phyloP scores from a whole-genome alignment of 2,113 vertebrate genomes.

The Calonectris borealis region DNA sequence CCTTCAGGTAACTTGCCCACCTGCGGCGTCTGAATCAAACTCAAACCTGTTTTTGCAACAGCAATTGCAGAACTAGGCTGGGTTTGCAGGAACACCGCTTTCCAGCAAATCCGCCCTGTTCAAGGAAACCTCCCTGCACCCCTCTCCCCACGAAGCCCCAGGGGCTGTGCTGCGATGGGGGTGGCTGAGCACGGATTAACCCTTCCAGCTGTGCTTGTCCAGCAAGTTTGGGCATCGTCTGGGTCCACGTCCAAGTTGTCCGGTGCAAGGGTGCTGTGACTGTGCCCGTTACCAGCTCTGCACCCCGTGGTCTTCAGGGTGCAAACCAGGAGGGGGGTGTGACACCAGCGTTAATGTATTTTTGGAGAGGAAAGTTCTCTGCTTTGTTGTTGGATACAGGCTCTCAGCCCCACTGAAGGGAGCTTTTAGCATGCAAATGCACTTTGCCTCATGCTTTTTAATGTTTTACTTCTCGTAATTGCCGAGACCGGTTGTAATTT shows the following conservation, averaged over 20 bases:
- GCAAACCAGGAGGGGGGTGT: not conserved
- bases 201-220: not conserved
- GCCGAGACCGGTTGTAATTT: conserved; percentile 75
- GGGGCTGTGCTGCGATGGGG: conserved; percentile 1
- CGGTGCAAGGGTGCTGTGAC: not conserved
- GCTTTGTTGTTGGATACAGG: conserved; percentile 65
- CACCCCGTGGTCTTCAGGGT: fast-evolving
- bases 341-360: conserved; percentile 42
- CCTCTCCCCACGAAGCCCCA: not conserved
- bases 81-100: not conserved
- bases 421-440: conserved; percentile 79
- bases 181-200: conserved; percentile 22
- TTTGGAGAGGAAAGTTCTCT: conserved; percentile 58
- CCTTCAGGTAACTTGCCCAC: conserved; percentile 60
- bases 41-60: not conserved
- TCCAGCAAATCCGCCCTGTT: not conserved
- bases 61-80: not conserved
- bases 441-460: conserved; percentile 76
- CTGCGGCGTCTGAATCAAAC: not conserved
- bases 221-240: fast-evolving
- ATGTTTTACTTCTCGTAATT: conserved; percentile 82
- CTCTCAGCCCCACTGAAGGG: conserved; percentile 45
- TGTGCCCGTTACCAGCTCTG: not conserved
- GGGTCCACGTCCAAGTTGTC: fast-evolving
- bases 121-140: not conserved